Percentiles rank a stretch among this genome's conserved stretches.
Conservation (phyloP, 1,140 invertebrate genomes). For the Antheraea mylitta region DNA sequence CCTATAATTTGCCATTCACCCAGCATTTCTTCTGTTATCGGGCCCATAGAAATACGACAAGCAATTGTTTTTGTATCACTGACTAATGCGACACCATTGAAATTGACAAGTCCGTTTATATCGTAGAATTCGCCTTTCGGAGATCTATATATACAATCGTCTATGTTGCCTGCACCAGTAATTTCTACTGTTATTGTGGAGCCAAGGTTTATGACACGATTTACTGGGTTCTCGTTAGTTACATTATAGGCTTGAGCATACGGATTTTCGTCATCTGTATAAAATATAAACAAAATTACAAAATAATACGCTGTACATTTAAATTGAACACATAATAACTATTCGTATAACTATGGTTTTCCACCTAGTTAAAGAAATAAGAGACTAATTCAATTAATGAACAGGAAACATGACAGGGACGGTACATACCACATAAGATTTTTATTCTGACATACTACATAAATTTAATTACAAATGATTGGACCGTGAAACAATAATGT, state of each 20-base stretch:
- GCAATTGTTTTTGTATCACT: background rate
- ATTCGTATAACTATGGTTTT: no score
- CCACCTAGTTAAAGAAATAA: no score
- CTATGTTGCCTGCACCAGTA: constrained; percentile 14
- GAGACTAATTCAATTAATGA: no score
- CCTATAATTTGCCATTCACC: constrained; percentile 29
- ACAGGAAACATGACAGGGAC: no score
- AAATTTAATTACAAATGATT: no score
- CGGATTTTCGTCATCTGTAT: constrained; percentile 31
- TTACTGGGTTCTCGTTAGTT: constrained; percentile 16
- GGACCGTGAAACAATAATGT: no score
- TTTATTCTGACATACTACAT: no score
- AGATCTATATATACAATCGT: constrained; percentile 21
- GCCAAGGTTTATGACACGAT: constrained; percentile 22
- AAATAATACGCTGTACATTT: background rate
- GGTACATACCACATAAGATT: no score
- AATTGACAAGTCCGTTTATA: background rate
- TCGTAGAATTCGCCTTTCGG: constrained; percentile 18
- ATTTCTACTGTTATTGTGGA: constrained; percentile 17
- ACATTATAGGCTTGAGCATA: constrained; percentile 33
- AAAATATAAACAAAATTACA: background rate
- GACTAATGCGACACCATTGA: constrained; percentile 14
- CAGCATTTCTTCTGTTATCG: constrained; percentile 24
- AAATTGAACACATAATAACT: no score
- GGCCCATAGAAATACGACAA: constrained; percentile 20